Conservation (phyloP, 2,797 vertebrate species). For the Percopsis omiscomaycus region DNA sequence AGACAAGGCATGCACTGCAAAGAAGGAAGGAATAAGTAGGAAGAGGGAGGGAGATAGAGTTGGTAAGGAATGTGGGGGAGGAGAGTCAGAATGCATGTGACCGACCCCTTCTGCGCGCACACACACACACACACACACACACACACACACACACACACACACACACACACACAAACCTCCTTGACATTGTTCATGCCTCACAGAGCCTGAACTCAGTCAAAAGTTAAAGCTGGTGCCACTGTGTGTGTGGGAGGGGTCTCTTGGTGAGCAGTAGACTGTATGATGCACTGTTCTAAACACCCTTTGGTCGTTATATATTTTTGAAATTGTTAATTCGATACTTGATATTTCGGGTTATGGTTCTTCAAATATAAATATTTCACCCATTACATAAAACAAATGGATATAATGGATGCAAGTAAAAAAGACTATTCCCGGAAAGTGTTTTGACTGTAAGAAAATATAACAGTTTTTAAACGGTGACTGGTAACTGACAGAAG, state of each 20-base stretch:
- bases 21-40: not conserved
- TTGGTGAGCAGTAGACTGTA: not conserved
- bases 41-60: not conserved
- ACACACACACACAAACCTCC: constrained; percentile 24
- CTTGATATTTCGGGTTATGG: not conserved
- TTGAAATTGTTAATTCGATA: not conserved
- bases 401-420: not conserved
- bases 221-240: constrained; percentile 18
- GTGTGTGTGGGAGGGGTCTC: constrained; percentile 1
- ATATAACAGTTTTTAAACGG: too few species aligned
- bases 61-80: constrained; percentile 81
- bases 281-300: constrained; percentile 1
- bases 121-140: constrained; percentile 38
- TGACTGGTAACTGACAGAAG: too few species aligned
- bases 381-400: not conserved
- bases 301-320: constrained; percentile 4
- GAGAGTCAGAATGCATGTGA: constrained; percentile 71
- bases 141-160: constrained; percentile 9
- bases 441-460: too few species aligned
- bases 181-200: constrained; percentile 62
- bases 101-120: constrained; percentile 53
- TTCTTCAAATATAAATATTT: not conserved
- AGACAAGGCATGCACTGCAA: not conserved
- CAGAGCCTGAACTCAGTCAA: constrained; percentile 43
- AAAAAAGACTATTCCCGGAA: not conserved